Conservation (phyloP, 2,113 vertebrate species). For the Megalops atlanticus region DNA sequence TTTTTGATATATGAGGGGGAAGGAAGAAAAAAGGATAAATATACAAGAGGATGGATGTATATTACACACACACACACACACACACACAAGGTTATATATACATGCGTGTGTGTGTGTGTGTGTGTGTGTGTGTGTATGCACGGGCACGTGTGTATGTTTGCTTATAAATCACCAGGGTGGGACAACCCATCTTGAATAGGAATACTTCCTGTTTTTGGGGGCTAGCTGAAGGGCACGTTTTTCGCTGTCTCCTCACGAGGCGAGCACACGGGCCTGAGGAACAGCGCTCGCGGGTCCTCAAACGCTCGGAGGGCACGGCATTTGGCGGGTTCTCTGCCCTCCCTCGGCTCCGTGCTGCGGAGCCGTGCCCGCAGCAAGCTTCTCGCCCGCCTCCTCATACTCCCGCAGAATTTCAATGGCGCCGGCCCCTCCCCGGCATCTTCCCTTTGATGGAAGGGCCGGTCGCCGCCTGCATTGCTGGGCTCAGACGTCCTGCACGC, state of each 20-base stretch:
- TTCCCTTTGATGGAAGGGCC: background rate
- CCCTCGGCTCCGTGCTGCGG: background rate
- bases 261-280: background rate
- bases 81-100: too few relatives aligned
- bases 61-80: too few relatives aligned
- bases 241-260: background rate
- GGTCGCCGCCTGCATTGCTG: background rate
- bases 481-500: background rate
- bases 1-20: too few relatives aligned
- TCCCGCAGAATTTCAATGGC: conserved; percentile 25
- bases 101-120: too few relatives aligned
- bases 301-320: background rate
- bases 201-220: too few relatives aligned
- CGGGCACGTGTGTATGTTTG: too few relatives aligned
- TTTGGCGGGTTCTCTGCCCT: background rate
- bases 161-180: too few relatives aligned
- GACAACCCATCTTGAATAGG: too few relatives aligned
- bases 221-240: background rate
- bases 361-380: conserved; percentile 13
- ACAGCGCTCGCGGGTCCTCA: background rate
- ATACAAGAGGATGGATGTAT: too few relatives aligned
- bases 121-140: too few relatives aligned
- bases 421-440: conserved; percentile 1
- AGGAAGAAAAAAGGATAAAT: too few relatives aligned
- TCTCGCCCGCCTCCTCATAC: conserved; percentile 12